Base-by-base conservation (phyloP, 2,888 invertebrate genomes). In the Nemapogon koenigi region DNA sequence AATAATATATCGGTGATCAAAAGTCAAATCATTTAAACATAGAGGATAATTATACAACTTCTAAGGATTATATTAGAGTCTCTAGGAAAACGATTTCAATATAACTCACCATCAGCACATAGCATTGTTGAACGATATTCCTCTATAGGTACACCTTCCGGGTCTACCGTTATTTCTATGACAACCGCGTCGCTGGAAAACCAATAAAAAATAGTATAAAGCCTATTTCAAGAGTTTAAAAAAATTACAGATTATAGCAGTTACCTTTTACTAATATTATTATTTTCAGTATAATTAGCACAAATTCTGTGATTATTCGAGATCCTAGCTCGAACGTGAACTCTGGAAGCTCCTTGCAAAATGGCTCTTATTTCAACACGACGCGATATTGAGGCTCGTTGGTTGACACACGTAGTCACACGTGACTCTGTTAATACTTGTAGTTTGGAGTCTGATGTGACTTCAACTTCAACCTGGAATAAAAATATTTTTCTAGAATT, bases 91-190 rank as follows among this genome's bases (percentile, higher is more conserved):
- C 10, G 10, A 10, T 31, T 13, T 14, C 11, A 7, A 16, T 31
- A 14, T 28, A 19, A 15, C 40, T 57, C 65, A 81, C 87, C 83
- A 56, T 78, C 70, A 2, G 83, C 83, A 54, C 90, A 90, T 2
- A 91, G 65, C 40, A 89, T 81, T 2, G 83, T 81, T 0, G 88
- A 88, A 43, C 82, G 83, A 6, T 86, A 83, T 36, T 83, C 80
- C 44, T 84, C 84, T 3, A 84, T 68, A 0, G 84, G 84, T 17
- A 87, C 81, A 2, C 92, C 91, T 66, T 91, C 91, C 0, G 89
- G 83, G 49, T 88, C 82, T 1, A 90, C 83, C 6, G 72, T 52
- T 10, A 89, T 67, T 8, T 79, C 69, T 45, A 88, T 85, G 2
- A 83, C 64, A 3, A 89, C 81, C 40, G 83, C 82, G 50, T 90